Evolutionary conservation across 2,113 vertebrate species (phyloP), one percentile per base, ranked within the genome.

Genomic region (Barnardius zonarius): DNA sequence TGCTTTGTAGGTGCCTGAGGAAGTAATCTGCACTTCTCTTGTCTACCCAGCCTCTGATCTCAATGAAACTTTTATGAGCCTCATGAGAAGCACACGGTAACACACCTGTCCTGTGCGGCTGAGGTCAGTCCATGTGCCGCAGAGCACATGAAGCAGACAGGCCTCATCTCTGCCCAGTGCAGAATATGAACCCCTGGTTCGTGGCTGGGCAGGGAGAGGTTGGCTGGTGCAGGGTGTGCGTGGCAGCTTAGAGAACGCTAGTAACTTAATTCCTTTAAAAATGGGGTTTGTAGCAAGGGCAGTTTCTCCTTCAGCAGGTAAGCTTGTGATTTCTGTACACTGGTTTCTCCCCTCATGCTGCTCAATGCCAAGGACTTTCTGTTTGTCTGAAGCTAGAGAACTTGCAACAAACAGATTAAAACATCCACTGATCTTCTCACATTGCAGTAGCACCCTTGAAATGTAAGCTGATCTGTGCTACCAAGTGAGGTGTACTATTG

Each of bases 41-140:
- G 66, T 48, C 15, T 64, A 13, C 12, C 8, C 63, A 37, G 51
- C 28, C 30, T 54, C 63, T 15, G 13, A 7, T 59, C 70, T 59
- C 66, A 8, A 4, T 39, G 37, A 6, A 91, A 43, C 3, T 20
- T 57, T 15, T 13, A 13, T 0, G 23, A 85, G 30, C 24, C 31
- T 69, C 35, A 18, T 0, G 2, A 10, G 15, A 8, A 2, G 0
- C 30, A 4, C 0, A 1, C 1, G 4, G 37, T 16, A 27, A 10
- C 2, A 22, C 48, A 43, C 72, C 52, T 16, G 28, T 30, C 24
- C 20, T 0, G 0, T 2, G 41, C 0, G 7, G 46, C 72, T 63
- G 17, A 41, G 22, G 30, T 31, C 27, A 39, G 28, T 7, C 39
- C 52, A 2, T 0, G 22, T 30, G 80, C 61, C 30, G n/a, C 1